A percentile compares a stretch with the other conserved stretches of the same genome.
Conservation (phyloP, 1,140 invertebrate species). For the Campoletis sonorensis region DNA sequence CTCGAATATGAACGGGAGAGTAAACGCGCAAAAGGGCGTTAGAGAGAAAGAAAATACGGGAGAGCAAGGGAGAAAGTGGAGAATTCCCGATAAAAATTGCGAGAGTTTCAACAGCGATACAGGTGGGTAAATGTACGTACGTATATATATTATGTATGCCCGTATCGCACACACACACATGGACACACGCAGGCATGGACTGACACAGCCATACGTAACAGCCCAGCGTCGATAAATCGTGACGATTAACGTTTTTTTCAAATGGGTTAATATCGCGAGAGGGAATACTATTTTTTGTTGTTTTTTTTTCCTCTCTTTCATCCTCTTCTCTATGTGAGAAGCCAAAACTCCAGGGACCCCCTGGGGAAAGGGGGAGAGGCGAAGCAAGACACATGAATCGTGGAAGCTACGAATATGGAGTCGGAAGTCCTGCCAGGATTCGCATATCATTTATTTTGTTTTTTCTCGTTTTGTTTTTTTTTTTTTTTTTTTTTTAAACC, state of each 20-base stretch:
- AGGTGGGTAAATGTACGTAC: not conserved
- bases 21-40: not conserved
- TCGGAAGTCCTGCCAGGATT: conserved; percentile 58
- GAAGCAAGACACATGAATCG: conserved; percentile 60
- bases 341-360: not conserved
- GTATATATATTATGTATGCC: not conserved
- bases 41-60: not conserved
- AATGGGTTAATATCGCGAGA: conserved; percentile 66
- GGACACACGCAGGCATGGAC: not conserved
- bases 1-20: not conserved
- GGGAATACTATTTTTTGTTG: conserved; percentile 50
- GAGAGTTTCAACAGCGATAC: conserved; percentile 19
- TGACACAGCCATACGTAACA: not conserved
- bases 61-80: not conserved
- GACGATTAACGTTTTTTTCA: conserved; percentile 63
- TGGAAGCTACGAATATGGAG: conserved; percentile 56
- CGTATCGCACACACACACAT: not conserved
- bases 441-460: conserved; percentile 29
- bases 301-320: conserved; percentile 49
- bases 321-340: conserved; percentile 49
- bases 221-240: conserved; percentile 62
- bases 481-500: not conserved
- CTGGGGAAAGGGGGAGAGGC: conserved; percentile 55
- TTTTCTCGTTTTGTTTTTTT: not conserved
- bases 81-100: conserved; percentile 9